Evolutionary conservation across 1,140 invertebrate species (phyloP), one percentile per base, ranked within the genome.

Genomic region (Drosophila kepulauana): DNA sequence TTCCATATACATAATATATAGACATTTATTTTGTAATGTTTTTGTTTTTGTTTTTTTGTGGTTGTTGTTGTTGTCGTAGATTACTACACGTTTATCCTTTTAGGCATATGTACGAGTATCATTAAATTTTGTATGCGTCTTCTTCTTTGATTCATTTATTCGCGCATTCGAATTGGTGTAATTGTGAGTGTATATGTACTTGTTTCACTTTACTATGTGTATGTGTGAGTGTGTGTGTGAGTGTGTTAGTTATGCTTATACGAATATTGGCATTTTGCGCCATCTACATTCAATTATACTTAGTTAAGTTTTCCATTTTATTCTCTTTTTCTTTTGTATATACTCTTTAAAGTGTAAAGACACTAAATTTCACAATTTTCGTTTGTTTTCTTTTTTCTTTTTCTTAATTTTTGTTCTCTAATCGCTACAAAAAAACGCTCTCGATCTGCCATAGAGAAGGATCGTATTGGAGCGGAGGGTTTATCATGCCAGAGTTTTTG

Each of bases 31-130:
- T 84, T 89, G 74, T 88, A 78, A 81, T 78, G 62, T 69, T 89
- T 80, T 25, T 52, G 62, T 33, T 69, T 89, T 80, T n/a, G n/a
- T n/a, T n/a, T 25, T 52, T 62, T 33, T 72, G 67, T 78, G 54
- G 25, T 75, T 68, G 48, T 67, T 57, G 16, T 72, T 54, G 11
- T 77, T 98, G 93, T 98, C 97, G 77, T 98, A 98, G 98, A 99
- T 98, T 81, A 91, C 86, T 91, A 89, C 70, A 89, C 78, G 81
- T 85, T 84, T 85, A 88, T 90, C 86, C 84, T 87, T 87, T 88
- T 84, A 87, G 84, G 84, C 84, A 78, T 84, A 87, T 80, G 63
- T 84, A 88, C 84, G 82, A 88, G 79, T 87, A 75, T 57, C 35
- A 41, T 69, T 85, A 65, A 85, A 38, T 79, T 77, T 87, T 57